Base-by-base conservation (phyloP, 2,888 invertebrate genomes). In the Patella caerulea region DNA sequence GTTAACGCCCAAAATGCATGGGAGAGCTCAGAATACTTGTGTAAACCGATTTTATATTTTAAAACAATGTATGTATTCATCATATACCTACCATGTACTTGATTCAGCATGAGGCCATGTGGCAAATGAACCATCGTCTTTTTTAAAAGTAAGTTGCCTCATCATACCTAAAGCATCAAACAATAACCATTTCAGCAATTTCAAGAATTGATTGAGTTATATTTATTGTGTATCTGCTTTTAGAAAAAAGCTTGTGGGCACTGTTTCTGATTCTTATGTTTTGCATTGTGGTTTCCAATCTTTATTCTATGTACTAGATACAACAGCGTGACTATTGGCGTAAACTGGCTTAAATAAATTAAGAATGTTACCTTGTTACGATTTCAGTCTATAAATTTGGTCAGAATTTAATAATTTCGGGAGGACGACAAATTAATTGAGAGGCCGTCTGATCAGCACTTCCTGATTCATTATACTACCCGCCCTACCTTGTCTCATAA, bases 11-110 rank as follows among this genome's bases (percentile, higher is more conserved):
- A 17, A 45, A 72, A 17, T 59, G 17, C 17, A 14, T 15, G 11
- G 24, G 7, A 56, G 72, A 45, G 11, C 29, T 4, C 11, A 71
- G 14, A 11, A 19, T 4, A 19, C 70, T 15, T n/a, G 17, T 45
- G 52, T n/a, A 72, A 70, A 53, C 9, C 24, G 17, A 29, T 29
- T 52, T 53, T 15, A 14, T 52, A 70, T 5, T 34, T 34, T 5
- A 34, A 34, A 34, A 34, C 34, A 34, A 34, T 34, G n/a, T n/a
- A 1, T 72, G 11, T 54, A 73, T 17, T 54, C 9, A 71, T 29
- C 24, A 24, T 12, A 52, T 17, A 81, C 85, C 81, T 76, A 89
- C 89, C 89, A 89, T 12, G 88, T 87, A 72, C 89, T 88, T 53
- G 87, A 82, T 15, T 81, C 82, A 53, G 83, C 80, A 71, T 84